These are phyloP conservation scores for Cinclus cinclus DNA, from an alignment of 2,113 vertebrate genomes.

Conservation along the genomic window DNA sequence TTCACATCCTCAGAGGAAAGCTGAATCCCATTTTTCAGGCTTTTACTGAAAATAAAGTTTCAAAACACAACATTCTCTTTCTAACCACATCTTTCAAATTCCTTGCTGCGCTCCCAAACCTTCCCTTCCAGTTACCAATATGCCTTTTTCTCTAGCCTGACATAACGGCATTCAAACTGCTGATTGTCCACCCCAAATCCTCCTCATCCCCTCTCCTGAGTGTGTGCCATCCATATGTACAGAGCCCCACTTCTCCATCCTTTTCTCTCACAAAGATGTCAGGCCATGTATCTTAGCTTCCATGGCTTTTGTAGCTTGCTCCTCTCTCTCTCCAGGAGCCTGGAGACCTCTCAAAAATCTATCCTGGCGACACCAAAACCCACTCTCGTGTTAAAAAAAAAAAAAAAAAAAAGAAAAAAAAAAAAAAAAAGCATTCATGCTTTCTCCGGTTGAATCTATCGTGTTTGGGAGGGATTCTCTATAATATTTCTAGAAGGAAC, in stretches of 20 bases:
- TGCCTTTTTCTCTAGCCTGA: neutral
- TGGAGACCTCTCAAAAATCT: neutral
- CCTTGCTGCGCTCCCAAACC: neutral
- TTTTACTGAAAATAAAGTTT: neutral
- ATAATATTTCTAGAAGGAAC: neutral
- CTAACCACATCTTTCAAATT: neutral
- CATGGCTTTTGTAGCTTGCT: neutral
- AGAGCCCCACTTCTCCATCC: neutral
- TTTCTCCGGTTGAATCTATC: neutral
- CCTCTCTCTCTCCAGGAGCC: neutral
- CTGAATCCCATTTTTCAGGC: neutral
- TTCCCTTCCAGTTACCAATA: neutral
- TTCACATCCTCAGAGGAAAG: neutral
- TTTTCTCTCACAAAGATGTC: neutral
- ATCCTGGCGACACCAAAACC: neutral
- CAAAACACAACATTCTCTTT: neutral
- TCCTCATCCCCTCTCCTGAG: neutral
- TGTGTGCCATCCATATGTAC: too few species aligned
- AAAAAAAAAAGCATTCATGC: neutral
- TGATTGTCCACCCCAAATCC: neutral
- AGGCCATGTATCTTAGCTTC: neutral
- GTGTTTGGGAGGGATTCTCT: neutral
- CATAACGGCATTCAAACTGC: neutral
- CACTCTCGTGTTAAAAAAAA: neutral
- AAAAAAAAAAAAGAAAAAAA: too few species aligned